Base-by-base conservation (phyloP, 2,113 vertebrate genomes). In the Orientallactaga bullata region DNA sequence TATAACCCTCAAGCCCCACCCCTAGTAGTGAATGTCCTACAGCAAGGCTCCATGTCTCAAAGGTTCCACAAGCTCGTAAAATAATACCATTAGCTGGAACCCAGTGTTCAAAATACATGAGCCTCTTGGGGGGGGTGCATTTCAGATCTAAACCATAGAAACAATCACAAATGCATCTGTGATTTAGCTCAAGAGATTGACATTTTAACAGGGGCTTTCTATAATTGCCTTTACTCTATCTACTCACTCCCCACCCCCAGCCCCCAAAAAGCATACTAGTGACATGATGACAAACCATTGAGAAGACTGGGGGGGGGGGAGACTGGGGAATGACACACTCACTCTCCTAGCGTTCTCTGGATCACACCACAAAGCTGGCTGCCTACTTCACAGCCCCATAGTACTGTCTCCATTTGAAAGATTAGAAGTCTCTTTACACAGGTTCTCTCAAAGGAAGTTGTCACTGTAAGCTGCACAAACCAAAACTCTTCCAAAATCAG, bases 401-500 rank as follows among this genome's bases (percentile, higher is more conserved):
- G 76, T 20, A n/a, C 71, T 47, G 28, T 51, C 51, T 79, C 87
- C 90, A 78, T 97, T 97, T 94, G 80, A 88, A 95, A 97, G 96
- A 97, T 0, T 88, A 92, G 93, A 97, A 95, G 93, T 97, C 96
- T 97, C 95, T 97, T 97, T 88, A 97, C 87, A 91, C 94, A 97
- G 96, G 92, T 93, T 93, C 93, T 98, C 97, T 98, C 96, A 97
- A 95, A 98, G 97, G 96, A 98, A 98, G 97, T 98, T 98, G 97
- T 98, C 98, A 97, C 97, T 98, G 98, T 96, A 96, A 93, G 95
- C 97, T 97, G 95, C 88, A 95, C 95, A 98, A 98, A 98, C 98
- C 96, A 96, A 98, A 98, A 93, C 88, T 97, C 96, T 98, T 97
- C 98, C 98, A 97, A 98, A 98, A 98, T 98, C 98, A 98, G 98